Percentiles rank a stretch among this genome's conserved stretches.
Evolutionary conservation across 2,797 vertebrate genomes (phyloP).

Genomic region (Ispidina lecontei): DNA sequence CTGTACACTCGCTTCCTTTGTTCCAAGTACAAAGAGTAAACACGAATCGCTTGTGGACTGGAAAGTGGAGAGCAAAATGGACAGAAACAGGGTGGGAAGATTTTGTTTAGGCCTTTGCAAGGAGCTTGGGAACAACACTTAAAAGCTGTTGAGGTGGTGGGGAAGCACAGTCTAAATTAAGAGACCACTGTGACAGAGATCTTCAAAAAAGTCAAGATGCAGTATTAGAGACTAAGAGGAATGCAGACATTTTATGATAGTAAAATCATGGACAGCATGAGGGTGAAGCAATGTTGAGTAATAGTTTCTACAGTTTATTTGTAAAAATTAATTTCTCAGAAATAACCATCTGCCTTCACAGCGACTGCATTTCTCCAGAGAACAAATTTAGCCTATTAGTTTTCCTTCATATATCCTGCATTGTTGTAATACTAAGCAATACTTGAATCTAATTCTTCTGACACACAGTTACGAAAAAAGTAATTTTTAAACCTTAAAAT

Average conservation of each 20-base stretch:
- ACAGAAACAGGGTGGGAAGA: neutral
- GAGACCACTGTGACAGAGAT: neutral
- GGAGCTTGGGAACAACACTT: neutral
- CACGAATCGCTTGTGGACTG: neutral
- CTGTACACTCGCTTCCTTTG: neutral
- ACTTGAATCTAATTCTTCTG: constrained; percentile 47
- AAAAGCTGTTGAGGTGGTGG: neutral
- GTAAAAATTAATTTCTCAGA: constrained; percentile 22
- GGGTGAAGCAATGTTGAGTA: neutral
- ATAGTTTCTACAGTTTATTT: neutral
- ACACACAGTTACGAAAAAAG: constrained; percentile 40
- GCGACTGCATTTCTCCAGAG: constrained; percentile 18
- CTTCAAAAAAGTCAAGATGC: neutral
- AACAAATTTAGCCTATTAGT: constrained; percentile 30
- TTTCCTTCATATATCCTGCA: constrained; percentile 6
- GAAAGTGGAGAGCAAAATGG: accelerated
- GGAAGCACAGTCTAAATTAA: neutral
- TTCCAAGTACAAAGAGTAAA: neutral
- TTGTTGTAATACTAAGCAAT: constrained; percentile 8
- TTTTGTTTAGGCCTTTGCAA: neutral
- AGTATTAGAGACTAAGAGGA: neutral
- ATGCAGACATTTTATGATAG: neutral
- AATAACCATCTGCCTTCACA: constrained; percentile 29
- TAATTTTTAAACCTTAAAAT: constrained; percentile 54
- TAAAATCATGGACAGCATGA: neutral